Base-by-base conservation (phyloP, 2,888 invertebrate genomes). In the Eristalis intricaria region DNA sequence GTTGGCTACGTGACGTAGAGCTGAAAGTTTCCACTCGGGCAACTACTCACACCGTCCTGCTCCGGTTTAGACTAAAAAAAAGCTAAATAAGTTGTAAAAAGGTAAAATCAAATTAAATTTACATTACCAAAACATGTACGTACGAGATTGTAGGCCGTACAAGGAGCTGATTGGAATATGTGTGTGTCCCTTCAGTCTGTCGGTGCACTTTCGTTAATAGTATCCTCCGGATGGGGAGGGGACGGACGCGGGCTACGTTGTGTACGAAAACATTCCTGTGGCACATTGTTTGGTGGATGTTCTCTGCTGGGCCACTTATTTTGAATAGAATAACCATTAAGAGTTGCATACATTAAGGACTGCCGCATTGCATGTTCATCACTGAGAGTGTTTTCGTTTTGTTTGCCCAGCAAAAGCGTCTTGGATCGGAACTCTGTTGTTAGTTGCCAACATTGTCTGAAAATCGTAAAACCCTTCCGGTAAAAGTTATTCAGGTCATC, bases 1-100 rank as follows among this genome's bases (percentile, higher is more conserved):
- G 64, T 71, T 71, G 78, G 71, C 65, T 65, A 79, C 71, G 40
- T 50, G 58, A 65, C 71, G 71, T 79, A 63, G 38, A 69, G 78
- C 70, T 78, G 38, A 64, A 64, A 70, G 50, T 70, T 65, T 29
- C 58, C 71, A 43, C 38, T 29, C 22, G 35, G 63, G 64, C 56
- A 63, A 50, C 35, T 73, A 50, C 19, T 64, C 15, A 22, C 22
- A 13, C n/a, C 23, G 50, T 8, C 7, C 50, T 50, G 19, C 50
- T 50, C 19, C 50, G 50, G 50, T 50, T 50, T 50, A 50, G 19
- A 19, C 43, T 0, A 50, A 50, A 50, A n/a, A 19, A 15, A 15
- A 4, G n/a, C 43, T 1, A 43, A 15, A 19, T n/a, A 50, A 19
- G 19, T 50, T 50, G 50, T 50, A 50, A 38, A 38, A 38, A 38